These are phyloP conservation scores for Hypercompe scribonia DNA, from an alignment of 2,888 invertebrate genomes.

Conservation along the genomic window DNA sequence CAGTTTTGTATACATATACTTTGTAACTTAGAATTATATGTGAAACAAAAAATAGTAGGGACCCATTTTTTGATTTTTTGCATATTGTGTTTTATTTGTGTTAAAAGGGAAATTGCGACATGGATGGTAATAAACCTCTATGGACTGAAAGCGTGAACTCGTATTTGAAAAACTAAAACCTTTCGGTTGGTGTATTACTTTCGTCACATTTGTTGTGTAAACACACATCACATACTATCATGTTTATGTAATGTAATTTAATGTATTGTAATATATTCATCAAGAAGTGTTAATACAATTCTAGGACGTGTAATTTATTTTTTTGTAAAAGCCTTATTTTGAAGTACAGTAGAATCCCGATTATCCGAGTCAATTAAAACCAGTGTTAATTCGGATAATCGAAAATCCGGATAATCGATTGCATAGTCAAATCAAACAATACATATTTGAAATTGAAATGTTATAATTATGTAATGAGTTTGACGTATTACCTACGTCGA, in stretches of 20 bases:
- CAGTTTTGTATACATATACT: too few relatives aligned
- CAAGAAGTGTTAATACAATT: not conserved
- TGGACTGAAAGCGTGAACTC: not conserved
- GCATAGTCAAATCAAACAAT: too few relatives aligned
- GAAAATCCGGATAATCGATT: too few relatives aligned
- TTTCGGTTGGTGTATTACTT: not conserved
- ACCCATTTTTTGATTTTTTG: not conserved
- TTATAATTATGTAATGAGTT: too few relatives aligned
- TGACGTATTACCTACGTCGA: too few relatives aligned
- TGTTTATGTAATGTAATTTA: not conserved
- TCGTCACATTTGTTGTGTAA: not conserved
- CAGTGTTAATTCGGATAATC: not conserved
- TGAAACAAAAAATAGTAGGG: too few relatives aligned
- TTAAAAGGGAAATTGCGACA: not conserved
- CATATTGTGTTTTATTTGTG: not conserved
- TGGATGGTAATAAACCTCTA: not conserved
- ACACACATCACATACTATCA: too few relatives aligned
- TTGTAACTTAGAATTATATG: too few relatives aligned
- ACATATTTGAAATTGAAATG: too few relatives aligned
- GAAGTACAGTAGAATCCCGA: conserved; percentile 25
- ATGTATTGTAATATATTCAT: not conserved
- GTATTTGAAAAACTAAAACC: not conserved
- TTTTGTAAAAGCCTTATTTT: not conserved
- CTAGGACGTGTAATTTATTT: not conserved
- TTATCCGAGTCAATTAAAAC: conserved; percentile 28